Evolutionary conservation across 2,888 invertebrate species (phyloP), one percentile per base, ranked within the genome.

Genomic region (Tridacna crocea): DNA sequence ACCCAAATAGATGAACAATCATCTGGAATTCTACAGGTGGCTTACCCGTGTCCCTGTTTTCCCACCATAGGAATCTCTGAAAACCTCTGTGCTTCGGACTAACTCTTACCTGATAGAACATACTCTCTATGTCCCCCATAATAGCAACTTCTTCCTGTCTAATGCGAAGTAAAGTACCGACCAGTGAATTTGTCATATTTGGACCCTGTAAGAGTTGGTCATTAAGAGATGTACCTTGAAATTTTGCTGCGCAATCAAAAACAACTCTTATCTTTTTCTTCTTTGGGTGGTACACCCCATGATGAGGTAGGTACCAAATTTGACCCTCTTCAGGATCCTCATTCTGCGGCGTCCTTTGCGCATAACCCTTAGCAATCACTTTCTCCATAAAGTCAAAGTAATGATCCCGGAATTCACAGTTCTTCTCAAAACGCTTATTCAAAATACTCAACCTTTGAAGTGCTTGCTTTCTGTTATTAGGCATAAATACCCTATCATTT

Each of bases 141-240:
- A 88, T 26, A 46, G 83, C 88, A 27, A 85, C 68, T 15, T 70
- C 70, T 46, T 88, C 81, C 63, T 87, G 72, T 48, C 89, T 26
- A 66, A 87, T 88, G 27, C 84, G 70, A 3, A 82, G 47, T 13
- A 89, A 72, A 15, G 83, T 87, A 19, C 85, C 89, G 17, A 88
- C 26, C n/a, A 88, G 58, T 36, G 73, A 79, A 65, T 81, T 88
- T 11, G 27, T 55, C 24, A 84, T 15, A 36, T 85, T 83, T 15
- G 83, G 83, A 10, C 84, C 83, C 27, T 65, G 60, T 1, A 81
- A 61, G 6, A 83, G 60, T 22, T 87, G 27, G 17, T 83, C 79
- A 63, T 87, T 83, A 15, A 87, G 63, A 3, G 80, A 77, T 15
- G 58, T 76, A 11, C 79, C 82, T 36, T 75, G 68, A 60, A 73